phyloP scores from a whole-genome alignment of 2,113 vertebrate species.

The Syngnathus floridae region DNA sequence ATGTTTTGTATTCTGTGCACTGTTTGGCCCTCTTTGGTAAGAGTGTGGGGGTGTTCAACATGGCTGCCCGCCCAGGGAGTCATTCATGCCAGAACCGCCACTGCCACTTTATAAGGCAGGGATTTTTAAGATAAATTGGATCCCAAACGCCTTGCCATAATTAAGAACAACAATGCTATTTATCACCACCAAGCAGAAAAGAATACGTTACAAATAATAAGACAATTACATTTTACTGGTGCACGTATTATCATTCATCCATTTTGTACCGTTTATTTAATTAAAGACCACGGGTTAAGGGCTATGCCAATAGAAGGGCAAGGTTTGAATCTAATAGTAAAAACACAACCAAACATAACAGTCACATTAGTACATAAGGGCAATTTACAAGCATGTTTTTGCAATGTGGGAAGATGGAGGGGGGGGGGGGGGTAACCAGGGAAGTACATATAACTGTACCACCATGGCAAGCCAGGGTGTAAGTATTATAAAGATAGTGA shows the following conservation, averaged over 20 bases:
- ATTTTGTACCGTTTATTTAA: neutral
- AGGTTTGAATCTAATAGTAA: too few relatives aligned
- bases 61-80: too few relatives aligned
- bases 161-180: neutral
- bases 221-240: too few relatives aligned
- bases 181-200: neutral
- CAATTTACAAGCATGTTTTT: neutral
- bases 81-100: too few relatives aligned
- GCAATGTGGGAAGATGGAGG: neutral
- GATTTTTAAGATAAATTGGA: neutral
- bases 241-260: neutral
- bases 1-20: neutral
- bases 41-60: too few relatives aligned
- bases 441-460: neutral
- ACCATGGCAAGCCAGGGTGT: too few relatives aligned
- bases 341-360: neutral
- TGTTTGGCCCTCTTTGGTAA: neutral
- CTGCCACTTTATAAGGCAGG: too few relatives aligned
- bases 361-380: neutral
- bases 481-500: neutral
- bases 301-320: too few relatives aligned
- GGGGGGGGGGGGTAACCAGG: too few relatives aligned
- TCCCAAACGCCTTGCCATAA: neutral
- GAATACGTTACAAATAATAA: neutral
- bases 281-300: too few relatives aligned